Evolutionary conservation across 2,113 vertebrate species (phyloP).

Genomic region (Misgurnus mizolepis): DNA sequence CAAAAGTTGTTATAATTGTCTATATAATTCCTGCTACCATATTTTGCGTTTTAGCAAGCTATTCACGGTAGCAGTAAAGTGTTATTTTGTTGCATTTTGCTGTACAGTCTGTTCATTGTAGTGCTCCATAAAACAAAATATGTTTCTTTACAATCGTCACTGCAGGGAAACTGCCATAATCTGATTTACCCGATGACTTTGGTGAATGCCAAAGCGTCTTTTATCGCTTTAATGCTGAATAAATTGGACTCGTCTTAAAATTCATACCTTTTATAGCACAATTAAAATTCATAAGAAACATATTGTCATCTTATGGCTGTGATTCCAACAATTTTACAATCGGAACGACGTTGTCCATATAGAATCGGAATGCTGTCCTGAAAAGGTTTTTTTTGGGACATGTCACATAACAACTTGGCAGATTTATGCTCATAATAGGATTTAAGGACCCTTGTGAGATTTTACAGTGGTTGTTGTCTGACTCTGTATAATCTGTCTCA

Average conservation of each 20-base stretch:
- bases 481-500: not conserved
- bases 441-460: slow-evolving; percentile 25
- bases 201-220: not conserved
- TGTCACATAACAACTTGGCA: slow-evolving; percentile 6
- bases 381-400: not conserved
- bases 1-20: not conserved
- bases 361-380: too few relatives aligned
- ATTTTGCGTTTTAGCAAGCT: not conserved
- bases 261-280: slow-evolving; percentile 1
- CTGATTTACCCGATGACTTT: slow-evolving; percentile 6
- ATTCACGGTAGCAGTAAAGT: slow-evolving; percentile 2
- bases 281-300: not conserved
- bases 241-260: slow-evolving; percentile 11
- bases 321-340: not conserved
- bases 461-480: slow-evolving; percentile 24
- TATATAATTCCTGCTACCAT: too few relatives aligned
- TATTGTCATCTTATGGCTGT: not conserved
- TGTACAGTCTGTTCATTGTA: slow-evolving; percentile 1
- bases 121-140: slow-evolving; percentile 15
- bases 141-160: not conserved
- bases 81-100: slow-evolving; percentile 20
- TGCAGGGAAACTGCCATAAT: slow-evolving; percentile 9
- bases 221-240: not conserved
- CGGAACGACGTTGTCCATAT: not conserved
- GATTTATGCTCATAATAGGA: not conserved